Conservation (phyloP, 2,888 invertebrate species). For the Sarcophaga caerulescens region DNA sequence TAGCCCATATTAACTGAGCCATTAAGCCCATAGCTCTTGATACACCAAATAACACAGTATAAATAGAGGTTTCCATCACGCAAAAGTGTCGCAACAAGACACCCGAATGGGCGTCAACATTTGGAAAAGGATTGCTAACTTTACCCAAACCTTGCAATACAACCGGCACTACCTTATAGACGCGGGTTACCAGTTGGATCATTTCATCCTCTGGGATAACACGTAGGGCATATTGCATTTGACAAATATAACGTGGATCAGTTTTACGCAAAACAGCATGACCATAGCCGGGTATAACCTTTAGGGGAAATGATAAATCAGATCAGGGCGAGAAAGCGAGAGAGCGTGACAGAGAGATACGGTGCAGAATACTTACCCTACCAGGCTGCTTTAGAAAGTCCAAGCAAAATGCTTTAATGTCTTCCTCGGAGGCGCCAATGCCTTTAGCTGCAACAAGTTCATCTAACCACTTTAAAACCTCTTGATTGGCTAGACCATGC, state of each 20-base stretch:
- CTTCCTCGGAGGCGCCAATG: slow-evolving; percentile 92
- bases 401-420: slow-evolving; percentile 86
- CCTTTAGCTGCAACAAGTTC: slow-evolving; percentile 89
- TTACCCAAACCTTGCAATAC: slow-evolving; percentile 89
- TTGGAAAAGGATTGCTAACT: slow-evolving; percentile 94
- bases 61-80: slow-evolving; percentile 91
- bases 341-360: too few species aligned
- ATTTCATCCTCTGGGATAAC: slow-evolving; percentile 89
- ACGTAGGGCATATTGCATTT: slow-evolving; percentile 90
- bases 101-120: slow-evolving; percentile 93
- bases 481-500: slow-evolving; percentile 95
- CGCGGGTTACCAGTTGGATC: slow-evolving; percentile 87
- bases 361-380: too few species aligned
- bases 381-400: too few species aligned
- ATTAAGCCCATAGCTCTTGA: slow-evolving; percentile 90
- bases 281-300: slow-evolving; percentile 91
- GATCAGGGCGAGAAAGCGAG: too few species aligned
- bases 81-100: slow-evolving; percentile 90
- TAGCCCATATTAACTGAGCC: slow-evolving; percentile 88
- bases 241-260: slow-evolving; percentile 88
- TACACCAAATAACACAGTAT: slow-evolving; percentile 93
- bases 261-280: slow-evolving; percentile 92
- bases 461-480: slow-evolving; percentile 96
- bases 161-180: slow-evolving; percentile 90
- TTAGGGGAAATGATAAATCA: slow-evolving; percentile 81